Conservation (phyloP, 2,888 invertebrate species). For the Hydrotaea cyrtoneurina region DNA sequence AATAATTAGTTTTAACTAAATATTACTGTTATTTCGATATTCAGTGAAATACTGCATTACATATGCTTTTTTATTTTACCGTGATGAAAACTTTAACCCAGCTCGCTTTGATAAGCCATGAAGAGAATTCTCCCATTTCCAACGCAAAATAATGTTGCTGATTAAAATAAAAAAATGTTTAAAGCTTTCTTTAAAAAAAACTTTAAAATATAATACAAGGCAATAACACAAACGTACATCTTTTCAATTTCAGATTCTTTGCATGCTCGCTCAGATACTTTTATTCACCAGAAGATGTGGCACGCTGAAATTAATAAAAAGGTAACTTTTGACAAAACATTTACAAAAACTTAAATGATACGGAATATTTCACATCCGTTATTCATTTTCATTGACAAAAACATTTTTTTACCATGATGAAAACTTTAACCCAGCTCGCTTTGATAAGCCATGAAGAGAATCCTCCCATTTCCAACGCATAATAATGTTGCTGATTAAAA, state of each 20-base stretch:
- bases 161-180: constrained; percentile 16
- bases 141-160: constrained; percentile 61
- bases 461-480: constrained; percentile 71
- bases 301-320: background rate
- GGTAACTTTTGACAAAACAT: too few species aligned
- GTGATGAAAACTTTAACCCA: constrained; percentile 72
- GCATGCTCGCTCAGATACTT: background rate
- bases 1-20: too few species aligned
- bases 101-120: constrained; percentile 74
- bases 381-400: too few species aligned
- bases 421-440: constrained; percentile 75
- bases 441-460: constrained; percentile 74
- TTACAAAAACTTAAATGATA: too few species aligned
- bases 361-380: too few species aligned
- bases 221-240: background rate
- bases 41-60: too few species aligned
- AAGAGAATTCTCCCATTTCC: constrained; percentile 73
- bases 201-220: background rate
- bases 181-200: too few species aligned
- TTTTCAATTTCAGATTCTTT: background rate
- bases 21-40: too few species aligned
- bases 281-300: background rate
- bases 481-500: constrained; percentile 62
- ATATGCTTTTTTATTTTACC: too few species aligned
- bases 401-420: constrained; percentile 67